These are phyloP conservation scores for Thymelicus acteon DNA, from an alignment of 2,888 invertebrate genomes.

Conservation along the genomic window DNA sequence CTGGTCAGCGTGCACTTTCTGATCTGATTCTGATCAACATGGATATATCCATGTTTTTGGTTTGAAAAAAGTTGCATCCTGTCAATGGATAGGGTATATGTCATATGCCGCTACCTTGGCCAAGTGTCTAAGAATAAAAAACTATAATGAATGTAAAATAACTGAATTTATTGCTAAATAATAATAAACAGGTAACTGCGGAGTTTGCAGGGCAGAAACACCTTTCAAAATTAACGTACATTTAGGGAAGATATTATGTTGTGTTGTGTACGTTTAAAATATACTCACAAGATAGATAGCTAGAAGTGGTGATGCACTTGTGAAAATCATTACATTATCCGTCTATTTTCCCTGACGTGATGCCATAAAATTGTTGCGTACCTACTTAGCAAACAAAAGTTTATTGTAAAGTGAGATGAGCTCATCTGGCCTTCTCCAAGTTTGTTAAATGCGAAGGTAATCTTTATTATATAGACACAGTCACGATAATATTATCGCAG, in stretches of 20 bases:
- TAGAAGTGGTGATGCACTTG: not conserved
- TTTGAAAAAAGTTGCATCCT: no score
- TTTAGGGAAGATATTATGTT: not conserved
- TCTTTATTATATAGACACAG: conserved; percentile 19
- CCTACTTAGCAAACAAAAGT: conserved; percentile 27
- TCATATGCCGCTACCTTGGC: no score
- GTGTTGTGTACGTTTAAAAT: not conserved
- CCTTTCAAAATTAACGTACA: not conserved
- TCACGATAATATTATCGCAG: conserved; percentile 1
- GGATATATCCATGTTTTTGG: no score
- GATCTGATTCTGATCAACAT: no score
- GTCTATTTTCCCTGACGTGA: not conserved
- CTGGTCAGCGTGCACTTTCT: no score
- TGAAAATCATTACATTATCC: not conserved
- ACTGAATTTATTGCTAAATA: no score
- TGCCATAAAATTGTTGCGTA: conserved; percentile 25
- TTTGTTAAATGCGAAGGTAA: conserved; percentile 28
- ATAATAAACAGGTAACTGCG: no score
- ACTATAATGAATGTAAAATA: no score
- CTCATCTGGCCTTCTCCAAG: conserved; percentile 29
- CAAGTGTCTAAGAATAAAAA: no score
- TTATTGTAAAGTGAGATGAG: conserved; percentile 24
- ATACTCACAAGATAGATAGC: not conserved
- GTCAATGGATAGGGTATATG: no score
- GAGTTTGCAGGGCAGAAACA: no score